phyloP scores from a whole-genome alignment of 2,113 vertebrate species.

The Coregonus clupeaformis region DNA sequence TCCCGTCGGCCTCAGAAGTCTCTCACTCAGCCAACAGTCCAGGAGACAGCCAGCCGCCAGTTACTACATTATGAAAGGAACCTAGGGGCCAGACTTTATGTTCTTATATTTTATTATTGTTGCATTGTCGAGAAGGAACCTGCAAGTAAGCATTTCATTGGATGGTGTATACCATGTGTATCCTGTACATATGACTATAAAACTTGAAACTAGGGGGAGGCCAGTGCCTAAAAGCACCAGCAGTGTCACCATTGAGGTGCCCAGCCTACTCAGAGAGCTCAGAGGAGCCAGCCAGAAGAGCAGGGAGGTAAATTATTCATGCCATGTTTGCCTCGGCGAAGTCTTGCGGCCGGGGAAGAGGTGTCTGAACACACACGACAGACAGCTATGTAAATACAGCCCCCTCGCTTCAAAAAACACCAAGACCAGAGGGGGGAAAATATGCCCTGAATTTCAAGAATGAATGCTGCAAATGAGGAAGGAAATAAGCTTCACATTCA shows the following conservation, averaged over 20 bases:
- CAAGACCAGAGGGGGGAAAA: slow-evolving; percentile 15
- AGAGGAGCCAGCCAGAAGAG: slow-evolving; percentile 51
- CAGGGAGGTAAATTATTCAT: slow-evolving; percentile 68
- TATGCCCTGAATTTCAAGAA: slow-evolving; percentile 1
- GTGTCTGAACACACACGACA: slow-evolving; percentile 51
- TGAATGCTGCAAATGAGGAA: slow-evolving; percentile 11
- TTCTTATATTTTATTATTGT: too few relatives aligned
- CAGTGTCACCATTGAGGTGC: slow-evolving; percentile 28
- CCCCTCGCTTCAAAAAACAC: not conserved
- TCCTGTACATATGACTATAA: too few relatives aligned
- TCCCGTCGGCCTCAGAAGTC: slow-evolving; percentile 13
- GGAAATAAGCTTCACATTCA: slow-evolving; percentile 27
- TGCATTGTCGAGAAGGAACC: too few relatives aligned
- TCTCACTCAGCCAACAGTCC: slow-evolving; percentile 56
- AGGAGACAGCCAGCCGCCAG: too few relatives aligned
- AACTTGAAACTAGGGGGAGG: slow-evolving; percentile 7
- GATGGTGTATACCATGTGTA: too few relatives aligned
- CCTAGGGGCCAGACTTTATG: too few relatives aligned
- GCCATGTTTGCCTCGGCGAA: slow-evolving; percentile 50
- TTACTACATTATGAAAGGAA: too few relatives aligned
- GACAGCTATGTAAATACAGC: slow-evolving; percentile 40
- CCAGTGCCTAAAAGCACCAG: slow-evolving; percentile 31
- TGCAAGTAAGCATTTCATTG: too few relatives aligned
- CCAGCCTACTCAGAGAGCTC: slow-evolving; percentile 13
- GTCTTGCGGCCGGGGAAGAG: slow-evolving; percentile 37